Base-by-base conservation (phyloP, 2,888 invertebrate species). In the Melanchra persicariae region DNA sequence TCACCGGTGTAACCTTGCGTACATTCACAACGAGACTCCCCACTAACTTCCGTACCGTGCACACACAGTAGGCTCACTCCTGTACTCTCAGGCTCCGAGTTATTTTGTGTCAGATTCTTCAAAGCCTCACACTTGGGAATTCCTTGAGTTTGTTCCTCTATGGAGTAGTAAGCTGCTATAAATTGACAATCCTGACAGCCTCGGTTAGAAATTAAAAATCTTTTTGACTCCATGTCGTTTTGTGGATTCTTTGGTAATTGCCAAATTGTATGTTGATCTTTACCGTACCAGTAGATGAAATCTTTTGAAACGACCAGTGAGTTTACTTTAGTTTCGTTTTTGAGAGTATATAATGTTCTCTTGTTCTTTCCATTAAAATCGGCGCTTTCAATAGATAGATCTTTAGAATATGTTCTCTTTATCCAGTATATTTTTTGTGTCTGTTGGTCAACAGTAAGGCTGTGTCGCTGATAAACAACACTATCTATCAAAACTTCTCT, bases 361-460 rank as follows among this genome's bases (percentile, higher is more conserved):
- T 97, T 96, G 77, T 97, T 95, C 40, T 94, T 96, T 7, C 98
- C 98, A 85, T 98, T 97, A 47, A 98, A 93, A 84, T 97, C 47
- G 10, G 22, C n/a, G 34, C 57, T 37, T 57, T 22, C 19, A 55
- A 55, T 30, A 30, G 51, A 52, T 15, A 26, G 24, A 7, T 15
- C 2, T 19, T 5, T 3, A 8, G 2, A n/a, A n/a, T n/a, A 8
- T 47, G 6, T 47, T 22, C 4, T 49, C 22, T 98, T 98, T 4
- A 97, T 96, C 98, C 98, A 98, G 90, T 97, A 98, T 0, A 99
- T 92, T 75, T 97, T 97, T 81, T 96, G 96, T 0, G 12, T 40
- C 40, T 40, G 12, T 12, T 40, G 40, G 12, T 40, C 40, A 12
- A 40, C 2, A 15, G 40, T 15, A 12, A 40, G 2, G 40, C 40